Conservation (phyloP, 2,888 invertebrate genomes). For the Smittia aterrima region DNA sequence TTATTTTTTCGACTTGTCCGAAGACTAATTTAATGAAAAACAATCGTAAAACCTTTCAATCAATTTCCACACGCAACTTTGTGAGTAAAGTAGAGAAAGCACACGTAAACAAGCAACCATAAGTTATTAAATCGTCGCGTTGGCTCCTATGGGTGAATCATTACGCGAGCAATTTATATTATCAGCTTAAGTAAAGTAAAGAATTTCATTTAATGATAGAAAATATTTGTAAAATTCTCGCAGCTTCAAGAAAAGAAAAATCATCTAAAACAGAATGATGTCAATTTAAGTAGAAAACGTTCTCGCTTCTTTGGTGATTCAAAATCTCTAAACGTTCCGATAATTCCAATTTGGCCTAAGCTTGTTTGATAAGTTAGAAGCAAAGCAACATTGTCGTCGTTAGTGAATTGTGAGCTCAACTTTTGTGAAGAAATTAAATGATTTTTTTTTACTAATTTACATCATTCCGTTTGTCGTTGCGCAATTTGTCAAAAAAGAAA, state of each 20-base stretch:
- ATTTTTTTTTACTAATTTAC: background rate
- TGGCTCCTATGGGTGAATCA: background rate
- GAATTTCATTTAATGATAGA: slow-evolving; percentile 13
- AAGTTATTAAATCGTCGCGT: background rate
- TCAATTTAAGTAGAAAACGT: background rate
- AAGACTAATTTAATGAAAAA: too few species aligned
- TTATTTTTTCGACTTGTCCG: too few species aligned
- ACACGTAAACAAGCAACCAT: background rate
- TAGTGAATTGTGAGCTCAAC: too few species aligned
- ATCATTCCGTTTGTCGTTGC: background rate
- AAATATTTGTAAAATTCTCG: slow-evolving; percentile 5
- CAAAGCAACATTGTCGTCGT: too few species aligned
- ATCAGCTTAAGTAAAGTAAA: background rate
- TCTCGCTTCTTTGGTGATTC: background rate
- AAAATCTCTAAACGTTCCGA: background rate
- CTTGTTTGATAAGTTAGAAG: background rate
- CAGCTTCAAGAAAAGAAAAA: background rate
- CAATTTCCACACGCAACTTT: too few species aligned
- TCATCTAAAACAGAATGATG: slow-evolving; percentile 12
- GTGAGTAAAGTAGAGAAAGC: too few species aligned
- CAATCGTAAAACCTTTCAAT: too few species aligned
- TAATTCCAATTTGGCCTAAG: background rate
- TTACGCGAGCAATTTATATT: slow-evolving; percentile 3
- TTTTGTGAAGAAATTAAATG: too few species aligned
- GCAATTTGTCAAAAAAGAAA: background rate